Evolutionary conservation across 2,888 invertebrate genomes (phyloP), one percentile per base, ranked within the genome.

Genomic region (Luffia ferchaultella): DNA sequence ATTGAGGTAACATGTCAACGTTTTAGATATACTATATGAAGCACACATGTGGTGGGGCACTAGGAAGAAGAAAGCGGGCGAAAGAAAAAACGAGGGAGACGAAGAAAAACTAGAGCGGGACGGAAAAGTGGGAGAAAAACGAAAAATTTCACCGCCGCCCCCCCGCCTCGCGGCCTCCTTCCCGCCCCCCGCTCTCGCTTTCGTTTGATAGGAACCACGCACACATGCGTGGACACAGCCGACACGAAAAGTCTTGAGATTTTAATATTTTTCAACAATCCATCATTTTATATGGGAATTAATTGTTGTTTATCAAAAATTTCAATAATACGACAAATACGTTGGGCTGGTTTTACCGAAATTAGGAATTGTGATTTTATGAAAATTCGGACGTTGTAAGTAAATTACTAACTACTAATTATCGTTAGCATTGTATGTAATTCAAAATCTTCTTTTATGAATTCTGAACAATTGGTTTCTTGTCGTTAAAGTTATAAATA

Each of bases 71-170:
- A 72, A 78, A 80, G 73, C 76, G 73, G 76, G 77, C 73, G 75
- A 82, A 46, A 80, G 79, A 82, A 82, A 83, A 83, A 83, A 82
- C 75, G 82, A 83, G 82, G 79, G 82, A 82, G 82, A 78, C 68
- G 79, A 52, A 50, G 52, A 80, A 83, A 82, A 83, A 83, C 82
- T 80, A 83, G 83, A 83, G 76, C 76, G 73, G 79, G 83, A 83
- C 78, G 77, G 80, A 79, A 80, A 82, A 80, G 80, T 80, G 78
- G 82, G 82, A 74, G 83, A 83, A 83, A 83, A 82, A 82, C 82
- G 82, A 83, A 83, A 83, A 83, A 80, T 83, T 82, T 79, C 76
- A 69, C 74, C 76, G 66, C 64, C 67, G 58, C 58, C 64, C 67
- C 66, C 65, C 62, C 59, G 57, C 54, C 52, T 49, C 54, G 57